These are phyloP conservation scores for Ascidia mentula DNA, from an alignment of 23 tunicate species.

Conservation along the genomic window DNA sequence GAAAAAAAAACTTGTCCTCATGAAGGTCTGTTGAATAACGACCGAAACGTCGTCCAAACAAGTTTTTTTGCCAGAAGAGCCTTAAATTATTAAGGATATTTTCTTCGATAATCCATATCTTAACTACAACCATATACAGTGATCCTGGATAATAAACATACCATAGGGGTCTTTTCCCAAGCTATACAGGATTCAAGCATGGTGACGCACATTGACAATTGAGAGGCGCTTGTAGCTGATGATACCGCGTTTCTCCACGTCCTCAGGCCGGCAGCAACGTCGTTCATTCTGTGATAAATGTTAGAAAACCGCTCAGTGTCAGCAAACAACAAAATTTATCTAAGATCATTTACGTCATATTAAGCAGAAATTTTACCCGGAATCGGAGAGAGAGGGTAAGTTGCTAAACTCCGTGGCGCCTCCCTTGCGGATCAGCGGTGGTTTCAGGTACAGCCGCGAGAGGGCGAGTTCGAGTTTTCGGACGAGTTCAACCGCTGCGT, in stretches of 20 bases:
- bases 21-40: no score
- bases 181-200: slow-evolving; percentile 84
- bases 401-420: slow-evolving; percentile 90
- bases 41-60: no score
- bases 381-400: slow-evolving; percentile 72
- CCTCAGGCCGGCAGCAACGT: slow-evolving; percentile 88
- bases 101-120: no score
- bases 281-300: slow-evolving; percentile 53
- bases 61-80: no score
- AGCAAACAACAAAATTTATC: neutral
- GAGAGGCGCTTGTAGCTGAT: slow-evolving; percentile 83
- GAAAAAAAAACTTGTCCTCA: no score
- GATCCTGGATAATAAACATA: neutral
- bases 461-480: slow-evolving; percentile 48
- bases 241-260: slow-evolving; percentile 90
- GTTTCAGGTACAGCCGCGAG: slow-evolving; percentile 66
- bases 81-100: no score
- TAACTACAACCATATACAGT: no score
- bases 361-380: slow-evolving; percentile 37
- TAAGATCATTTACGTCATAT: neutral
- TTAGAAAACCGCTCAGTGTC: no score
- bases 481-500: slow-evolving; percentile 59
- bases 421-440: slow-evolving; percentile 84
- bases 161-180: slow-evolving; percentile 69
- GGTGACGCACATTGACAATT: slow-evolving; percentile 70